A percentile compares a stretch with the other conserved stretches of the same genome.
These are phyloP conservation scores for Tachysurus vachellii DNA, from an alignment of 2,113 vertebrate genomes.

Conservation along the genomic window DNA sequence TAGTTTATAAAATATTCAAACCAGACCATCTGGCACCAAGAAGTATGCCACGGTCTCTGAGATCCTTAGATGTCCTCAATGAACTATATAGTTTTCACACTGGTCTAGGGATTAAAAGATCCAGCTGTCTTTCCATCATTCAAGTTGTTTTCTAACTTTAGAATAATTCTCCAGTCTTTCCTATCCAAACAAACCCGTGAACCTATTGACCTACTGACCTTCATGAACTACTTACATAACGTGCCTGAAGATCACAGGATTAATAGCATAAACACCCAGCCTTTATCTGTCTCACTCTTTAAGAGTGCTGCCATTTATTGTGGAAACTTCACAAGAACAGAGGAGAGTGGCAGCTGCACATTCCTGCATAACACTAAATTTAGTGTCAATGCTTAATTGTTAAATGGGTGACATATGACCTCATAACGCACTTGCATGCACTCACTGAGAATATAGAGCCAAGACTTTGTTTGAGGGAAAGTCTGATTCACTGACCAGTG, in stretches of 20 bases:
- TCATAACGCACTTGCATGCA: slow-evolving; percentile 43
- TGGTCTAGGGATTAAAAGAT: background rate
- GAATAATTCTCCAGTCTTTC: background rate
- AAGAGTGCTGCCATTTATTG: background rate
- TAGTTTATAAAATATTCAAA: background rate
- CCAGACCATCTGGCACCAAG: background rate
- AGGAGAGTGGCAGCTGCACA: slow-evolving; percentile 46
- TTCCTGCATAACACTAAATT: slow-evolving; percentile 47
- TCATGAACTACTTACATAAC: background rate
- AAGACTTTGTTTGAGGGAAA: slow-evolving; percentile 39
- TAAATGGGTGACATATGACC: slow-evolving; percentile 52
- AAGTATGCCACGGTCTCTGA: no score
- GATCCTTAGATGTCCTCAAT: background rate
- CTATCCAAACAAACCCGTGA: slow-evolving; percentile 25
- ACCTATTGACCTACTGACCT: slow-evolving; percentile 29
- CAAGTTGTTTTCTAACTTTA: background rate
- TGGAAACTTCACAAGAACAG: slow-evolving; percentile 31
- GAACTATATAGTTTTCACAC: background rate
- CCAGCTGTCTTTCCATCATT: background rate
- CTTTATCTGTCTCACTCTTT: background rate
- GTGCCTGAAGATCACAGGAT: slow-evolving; percentile 16
- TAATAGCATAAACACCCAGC: slow-evolving; percentile 2
- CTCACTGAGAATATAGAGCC: slow-evolving; percentile 18
- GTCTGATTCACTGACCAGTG: slow-evolving; percentile 19
- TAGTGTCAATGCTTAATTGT: slow-evolving; percentile 51